Conservation (phyloP, 2,113 vertebrate genomes). For the Oreochromis spilurus region DNA sequence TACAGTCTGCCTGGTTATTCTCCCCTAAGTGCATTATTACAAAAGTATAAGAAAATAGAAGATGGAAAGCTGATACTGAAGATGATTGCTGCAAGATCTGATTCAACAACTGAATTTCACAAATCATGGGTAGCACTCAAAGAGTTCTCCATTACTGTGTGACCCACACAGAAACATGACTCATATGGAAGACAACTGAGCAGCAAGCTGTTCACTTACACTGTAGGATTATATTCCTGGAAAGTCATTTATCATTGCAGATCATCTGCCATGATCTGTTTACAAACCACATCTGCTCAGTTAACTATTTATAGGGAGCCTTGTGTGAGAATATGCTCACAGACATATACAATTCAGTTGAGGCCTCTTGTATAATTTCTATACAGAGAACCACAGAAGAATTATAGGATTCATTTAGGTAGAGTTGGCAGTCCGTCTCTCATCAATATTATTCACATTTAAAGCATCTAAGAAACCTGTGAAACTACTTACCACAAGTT, state of each 20-base stretch:
- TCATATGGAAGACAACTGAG: slow-evolving; percentile 18
- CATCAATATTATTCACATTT: not conserved
- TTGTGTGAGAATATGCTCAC: not conserved
- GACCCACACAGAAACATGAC: slow-evolving; percentile 8
- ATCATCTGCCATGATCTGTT: slow-evolving; percentile 52
- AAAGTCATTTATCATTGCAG: slow-evolving; percentile 51
- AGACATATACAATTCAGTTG: not conserved
- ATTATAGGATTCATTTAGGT: not conserved
- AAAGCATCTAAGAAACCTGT: not conserved
- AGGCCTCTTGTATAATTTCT: not conserved
- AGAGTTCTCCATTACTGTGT: not conserved
- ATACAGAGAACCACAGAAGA: not conserved
- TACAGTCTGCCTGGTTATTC: not conserved
- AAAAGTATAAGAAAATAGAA: not conserved
- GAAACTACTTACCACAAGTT: not conserved
- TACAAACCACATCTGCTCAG: slow-evolving; percentile 42
- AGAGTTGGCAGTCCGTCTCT: not conserved
- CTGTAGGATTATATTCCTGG: slow-evolving; percentile 23
- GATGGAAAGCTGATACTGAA: not conserved
- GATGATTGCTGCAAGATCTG: not conserved
- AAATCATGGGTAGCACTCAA: not conserved
- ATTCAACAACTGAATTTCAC: not conserved
- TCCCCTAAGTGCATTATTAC: not conserved
- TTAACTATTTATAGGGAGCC: slow-evolving; percentile 27
- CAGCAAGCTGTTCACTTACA: slow-evolving; percentile 40